These are phyloP conservation scores for Aspidiotus rigidus DNA, from an alignment of 2,888 invertebrate genomes.

Conservation along the genomic window DNA sequence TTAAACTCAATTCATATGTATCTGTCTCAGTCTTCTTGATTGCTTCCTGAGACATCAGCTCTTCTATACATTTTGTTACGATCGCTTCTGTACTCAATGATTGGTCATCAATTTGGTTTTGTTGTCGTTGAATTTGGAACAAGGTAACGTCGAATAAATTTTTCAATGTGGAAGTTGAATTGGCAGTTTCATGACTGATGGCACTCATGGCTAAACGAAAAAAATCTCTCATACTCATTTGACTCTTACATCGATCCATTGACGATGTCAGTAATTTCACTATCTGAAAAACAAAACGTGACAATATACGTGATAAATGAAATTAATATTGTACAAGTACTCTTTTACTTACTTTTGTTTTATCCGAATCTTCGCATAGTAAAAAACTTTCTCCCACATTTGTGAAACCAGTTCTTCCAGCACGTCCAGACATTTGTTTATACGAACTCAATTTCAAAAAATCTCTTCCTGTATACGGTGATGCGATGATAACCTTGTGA, in stretches of 20 bases:
- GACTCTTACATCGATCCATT: conserved; percentile 59
- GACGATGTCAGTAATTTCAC: conserved; percentile 52
- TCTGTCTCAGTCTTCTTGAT: conserved; percentile 31
- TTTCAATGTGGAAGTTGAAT: conserved; percentile 40
- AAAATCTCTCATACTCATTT: conserved; percentile 48
- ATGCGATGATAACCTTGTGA: conserved; percentile 61
- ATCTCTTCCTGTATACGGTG: conserved; percentile 68
- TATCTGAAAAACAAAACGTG: conserved; percentile 42
- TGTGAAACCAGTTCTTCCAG: conserved; percentile 82
- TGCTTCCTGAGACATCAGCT: conserved; percentile 35
- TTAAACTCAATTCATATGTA: conserved; percentile 36
- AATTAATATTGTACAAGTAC: background rate
- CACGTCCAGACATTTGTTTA: conserved; percentile 92
- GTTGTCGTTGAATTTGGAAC: conserved; percentile 6
- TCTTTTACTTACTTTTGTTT: conserved; percentile 44
- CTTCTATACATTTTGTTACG: conserved; percentile 45
- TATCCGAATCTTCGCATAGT: conserved; percentile 58
- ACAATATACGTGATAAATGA: background rate
- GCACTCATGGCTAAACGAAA: conserved; percentile 58
- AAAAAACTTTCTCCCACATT: conserved; percentile 78
- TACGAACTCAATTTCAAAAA: conserved; percentile 70
- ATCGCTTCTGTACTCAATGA: conserved; percentile 39
- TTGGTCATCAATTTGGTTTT: background rate
- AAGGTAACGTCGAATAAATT: conserved; percentile 15
- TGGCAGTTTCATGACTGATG: conserved; percentile 56